Evolutionary conservation across 2,113 vertebrate species (phyloP), one percentile per base, ranked within the genome.

Genomic region (Bubalus kerabau): DNA sequence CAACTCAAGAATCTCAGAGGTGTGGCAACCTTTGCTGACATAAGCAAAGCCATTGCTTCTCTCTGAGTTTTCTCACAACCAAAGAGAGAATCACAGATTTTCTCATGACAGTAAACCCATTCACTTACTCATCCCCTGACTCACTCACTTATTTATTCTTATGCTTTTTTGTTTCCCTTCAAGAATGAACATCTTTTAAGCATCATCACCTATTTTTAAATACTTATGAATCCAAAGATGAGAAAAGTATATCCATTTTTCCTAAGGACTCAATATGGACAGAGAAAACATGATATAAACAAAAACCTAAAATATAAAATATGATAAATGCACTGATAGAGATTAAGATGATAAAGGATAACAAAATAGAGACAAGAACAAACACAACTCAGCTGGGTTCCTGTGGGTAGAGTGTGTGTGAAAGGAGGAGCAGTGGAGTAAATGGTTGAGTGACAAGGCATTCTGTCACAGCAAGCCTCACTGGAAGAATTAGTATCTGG

Each of bases 341-440:
- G 5, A 40, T 64, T 67, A 13, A 36, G 2, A 26, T 24, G 12
- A 11, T 14, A 48, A 21, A 92, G 7, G 6, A 40, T 30, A 21
- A 80, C 24, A 36, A 57, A 46, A 56, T 43, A 94, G 28, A 15
- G 6, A 52, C 15, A 71, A 2, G 17, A 21, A 32, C 6, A 28
- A 21, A 32, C 6, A 28, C 2, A 82, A 13, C 6, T 32, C 4
- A 15, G 2, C 2, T 52, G 48, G 5, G 2, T 2, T 59, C 0
- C 6, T 48, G 1, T 28, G 28, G 56, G 2, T 3, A 26, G 1
- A 13, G 16, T 10, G 3, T 48, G 48, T 76, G 21, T 24, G 28
- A 46, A 48, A 21, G 17, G 26, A 57, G 62, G 1, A 2, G 1
- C 6, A n/a, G 23, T 46, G 11, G 3, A 40, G 12, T 36, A 14